Conservation (phyloP, 2,113 vertebrate species). For the Bungarus multicinctus region DNA sequence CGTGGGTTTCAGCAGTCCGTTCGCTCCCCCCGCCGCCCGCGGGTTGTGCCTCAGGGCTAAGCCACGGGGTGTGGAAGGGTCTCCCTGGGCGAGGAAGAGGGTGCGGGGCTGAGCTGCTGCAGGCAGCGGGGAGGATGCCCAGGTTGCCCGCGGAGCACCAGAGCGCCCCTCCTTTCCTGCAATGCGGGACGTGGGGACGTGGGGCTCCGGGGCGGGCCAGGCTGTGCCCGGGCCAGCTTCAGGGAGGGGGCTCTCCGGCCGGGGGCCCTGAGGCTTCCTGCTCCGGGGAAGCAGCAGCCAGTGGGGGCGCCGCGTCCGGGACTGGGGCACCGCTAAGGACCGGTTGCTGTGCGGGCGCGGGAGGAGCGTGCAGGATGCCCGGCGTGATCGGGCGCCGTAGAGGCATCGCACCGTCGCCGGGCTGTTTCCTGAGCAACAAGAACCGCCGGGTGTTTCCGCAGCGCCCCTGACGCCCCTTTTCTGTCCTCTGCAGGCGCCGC, state of each 20-base stretch:
- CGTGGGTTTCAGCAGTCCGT: neutral
- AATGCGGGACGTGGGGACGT: neutral
- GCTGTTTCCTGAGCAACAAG: too few species aligned
- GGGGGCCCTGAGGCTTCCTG: neutral
- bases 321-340: neutral
- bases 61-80: too few species aligned
- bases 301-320: neutral
- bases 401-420: fast-evolving
- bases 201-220: neutral
- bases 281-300: neutral
- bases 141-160: too few species aligned
- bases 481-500: neutral
- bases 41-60: neutral
- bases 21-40: too few species aligned
- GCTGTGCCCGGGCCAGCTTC: too few species aligned
- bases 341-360: neutral
- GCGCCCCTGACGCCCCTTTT: neutral
- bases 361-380: neutral
- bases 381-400: too few species aligned
- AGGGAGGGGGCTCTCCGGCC: too few species aligned
- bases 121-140: too few species aligned
- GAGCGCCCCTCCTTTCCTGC: neutral
- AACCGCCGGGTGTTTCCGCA: too few species aligned
- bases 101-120: neutral
- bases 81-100: neutral